Conservation (phyloP, 2,113 vertebrate genomes). For the Psettodes erumei region DNA sequence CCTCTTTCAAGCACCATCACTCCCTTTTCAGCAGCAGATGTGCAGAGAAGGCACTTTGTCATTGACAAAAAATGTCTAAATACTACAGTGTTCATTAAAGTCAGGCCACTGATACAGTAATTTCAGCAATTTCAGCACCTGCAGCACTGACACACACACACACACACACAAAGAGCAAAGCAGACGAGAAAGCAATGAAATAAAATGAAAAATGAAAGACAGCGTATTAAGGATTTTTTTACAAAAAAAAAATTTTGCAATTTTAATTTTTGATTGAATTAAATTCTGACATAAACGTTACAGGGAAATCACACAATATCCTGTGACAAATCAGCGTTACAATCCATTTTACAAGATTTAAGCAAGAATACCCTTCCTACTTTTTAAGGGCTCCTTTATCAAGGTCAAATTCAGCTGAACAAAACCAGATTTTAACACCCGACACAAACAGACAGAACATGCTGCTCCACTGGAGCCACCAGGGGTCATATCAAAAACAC, state of each 20-base stretch:
- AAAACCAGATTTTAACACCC: constrained; percentile 48
- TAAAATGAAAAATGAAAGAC: not conserved
- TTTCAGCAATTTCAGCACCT: constrained; percentile 70
- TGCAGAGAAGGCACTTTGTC: constrained; percentile 61
- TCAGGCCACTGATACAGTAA: constrained; percentile 64
- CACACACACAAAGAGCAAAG: constrained; percentile 2
- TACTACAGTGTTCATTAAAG: constrained; percentile 68
- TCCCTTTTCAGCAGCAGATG: constrained; percentile 78
- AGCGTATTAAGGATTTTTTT: not conserved
- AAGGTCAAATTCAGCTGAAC: constrained; percentile 35
- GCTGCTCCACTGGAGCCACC: constrained; percentile 17
- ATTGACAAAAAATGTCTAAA: constrained; percentile 67
- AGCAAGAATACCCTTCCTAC: not conserved
- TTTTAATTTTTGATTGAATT: constrained; percentile 13
- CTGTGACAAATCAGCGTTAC: not conserved
- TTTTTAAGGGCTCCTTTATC: constrained; percentile 29
- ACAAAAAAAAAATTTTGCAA: not conserved
- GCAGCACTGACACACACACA: constrained; percentile 37
- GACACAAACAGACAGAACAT: constrained; percentile 42
- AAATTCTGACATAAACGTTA: not conserved
- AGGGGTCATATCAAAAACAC: constrained; percentile 57
- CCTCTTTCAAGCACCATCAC: constrained; percentile 68
- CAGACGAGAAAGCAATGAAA: constrained; percentile 9
- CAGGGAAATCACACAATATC: constrained; percentile 18
- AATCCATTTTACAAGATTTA: not conserved